Base-by-base conservation (phyloP, 2,797 vertebrate genomes). In the Fundulus diaphanus region DNA sequence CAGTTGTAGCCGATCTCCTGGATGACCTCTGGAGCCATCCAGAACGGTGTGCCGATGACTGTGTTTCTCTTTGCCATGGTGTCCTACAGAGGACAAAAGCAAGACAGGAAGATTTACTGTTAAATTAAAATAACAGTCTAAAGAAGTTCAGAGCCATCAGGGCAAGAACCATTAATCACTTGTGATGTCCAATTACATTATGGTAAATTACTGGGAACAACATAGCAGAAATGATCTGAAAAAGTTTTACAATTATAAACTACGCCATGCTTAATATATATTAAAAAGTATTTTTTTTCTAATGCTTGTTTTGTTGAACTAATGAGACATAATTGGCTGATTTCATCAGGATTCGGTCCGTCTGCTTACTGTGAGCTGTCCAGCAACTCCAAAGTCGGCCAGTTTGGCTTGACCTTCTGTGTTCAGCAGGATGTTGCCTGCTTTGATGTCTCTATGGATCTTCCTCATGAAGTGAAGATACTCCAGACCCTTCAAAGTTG, bases 391-490 rank as follows among this genome's bases (percentile, higher is more conserved):
- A 79, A 99, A 99, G 91, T 99, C 98, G 20, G 98, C 98, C 85
- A 99, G 96, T 74, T 99, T 99, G 89, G 97, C 98, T 79, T 98
- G 96, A 2, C 98, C 98, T 88, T 98, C 97, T 0, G 95, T 89
- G 90, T 96, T 99, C 51, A 99, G 94, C 90, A 99, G 93, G 92
- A 98, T 99, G 92, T 99, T 99, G 57, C 98, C 97, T 11, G 98
- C 98, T 83, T 99, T 99, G 89, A 99, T 99, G 91, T 99, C 97
- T 82, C 98, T 92, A 92, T 99, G 98, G 94, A 99, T 99, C 92
- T 99, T 99, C 86, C 97, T 97, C 98, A 98, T 99, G 88, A 99
- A 99, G 95, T 99, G 98, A 81, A 99, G 95, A 87, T 99, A 98
- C 89, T 99, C 97, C 0, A 99, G 87, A 73, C 97, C 98, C 72